These are phyloP conservation scores for Yoshiicerus persimilis DNA, from an alignment of 1,140 invertebrate species.

Conservation along the genomic window DNA sequence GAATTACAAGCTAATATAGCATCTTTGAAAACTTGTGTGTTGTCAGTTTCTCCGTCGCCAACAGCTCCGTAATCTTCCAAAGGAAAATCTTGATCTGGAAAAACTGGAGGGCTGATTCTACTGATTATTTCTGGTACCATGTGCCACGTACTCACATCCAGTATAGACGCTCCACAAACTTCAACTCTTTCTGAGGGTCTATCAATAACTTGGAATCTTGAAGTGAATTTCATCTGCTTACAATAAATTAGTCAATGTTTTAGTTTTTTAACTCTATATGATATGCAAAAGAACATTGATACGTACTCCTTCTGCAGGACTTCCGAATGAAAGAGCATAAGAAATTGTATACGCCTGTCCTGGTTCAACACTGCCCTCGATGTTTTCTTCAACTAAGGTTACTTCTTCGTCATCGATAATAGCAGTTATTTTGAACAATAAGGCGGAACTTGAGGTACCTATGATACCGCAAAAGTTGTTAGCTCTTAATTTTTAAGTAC, in stretches of 20 bases:
- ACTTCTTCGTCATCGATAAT: not conserved
- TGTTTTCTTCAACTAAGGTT: not conserved
- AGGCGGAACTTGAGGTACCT: not conserved
- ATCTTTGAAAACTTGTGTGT: not conserved
- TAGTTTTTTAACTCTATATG: not conserved
- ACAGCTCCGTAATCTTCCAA: slow-evolving; percentile 1
- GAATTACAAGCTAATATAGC: not conserved
- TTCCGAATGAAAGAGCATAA: not conserved
- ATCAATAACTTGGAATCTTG: not conserved
- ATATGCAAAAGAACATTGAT: not conserved
- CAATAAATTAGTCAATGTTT: not conserved
- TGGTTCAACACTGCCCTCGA: not conserved
- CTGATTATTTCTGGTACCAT: slow-evolving; percentile 4
- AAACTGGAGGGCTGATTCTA: not conserved
- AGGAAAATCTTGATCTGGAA: not conserved
- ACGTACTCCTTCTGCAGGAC: not conserved
- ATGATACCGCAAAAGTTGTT: not conserved
- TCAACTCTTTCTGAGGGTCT: not conserved
- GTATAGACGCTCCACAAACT: not conserved
- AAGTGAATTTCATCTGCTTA: not conserved
- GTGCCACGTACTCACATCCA: slow-evolving; percentile 42
- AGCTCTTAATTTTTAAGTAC: not conserved
- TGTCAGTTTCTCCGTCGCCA: not conserved
- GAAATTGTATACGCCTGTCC: not conserved
- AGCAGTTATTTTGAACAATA: not conserved